Base-by-base conservation (phyloP, 2,888 invertebrate genomes). In the Eupithecia subumbrata region DNA sequence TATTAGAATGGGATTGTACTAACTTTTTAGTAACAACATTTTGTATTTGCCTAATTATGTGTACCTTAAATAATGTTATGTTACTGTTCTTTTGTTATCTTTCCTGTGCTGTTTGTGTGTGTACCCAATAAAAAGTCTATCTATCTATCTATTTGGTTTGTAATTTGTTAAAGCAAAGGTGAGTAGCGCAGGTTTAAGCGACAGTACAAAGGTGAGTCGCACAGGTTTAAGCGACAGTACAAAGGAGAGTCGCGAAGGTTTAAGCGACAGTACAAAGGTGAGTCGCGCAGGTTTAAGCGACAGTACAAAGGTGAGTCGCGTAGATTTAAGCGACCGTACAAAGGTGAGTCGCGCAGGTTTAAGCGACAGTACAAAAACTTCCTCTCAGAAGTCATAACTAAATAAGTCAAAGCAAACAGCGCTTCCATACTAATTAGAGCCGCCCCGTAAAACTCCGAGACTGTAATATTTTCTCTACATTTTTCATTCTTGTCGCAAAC, bases 401-500 rank as follows among this genome's bases (percentile, higher is more conserved):
- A 64, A 34, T 18, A 64, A 64, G 30, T 34, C 7, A 34, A 18
- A 34, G 64, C 64, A 34, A 34, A 64, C 64, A 8, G 34, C 34
- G 30, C 30, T 34, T 64, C 34, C 64, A 34, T 18, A 40, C 48
- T 70, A 76, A 76, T 72, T 72, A 76, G 37, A 75, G 43, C 14
- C 30, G 18, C 25, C 2, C 69, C n/a, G 66, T 72, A 73, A 72
- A 76, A 60, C 30, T 34, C 60, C 40, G 18, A 22, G 68, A 48
- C 34, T 69, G 52, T 72, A 37, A 76, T 72, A 43, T 73, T 71
- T 60, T 48, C 52, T 43, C 16, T 52, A 74, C 74, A 73, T 70
- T 69, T 71, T 70, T 75, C 71, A 72, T 70, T 68, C 37, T 68
- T 52, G 70, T 71, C 77, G 73, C 73, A 37, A 64, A 72, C 74